Percentiles rank a stretch among this genome's conserved stretches.
phyloP scores from a whole-genome alignment of 2,888 invertebrate species.

The Cantharis rufa region DNA sequence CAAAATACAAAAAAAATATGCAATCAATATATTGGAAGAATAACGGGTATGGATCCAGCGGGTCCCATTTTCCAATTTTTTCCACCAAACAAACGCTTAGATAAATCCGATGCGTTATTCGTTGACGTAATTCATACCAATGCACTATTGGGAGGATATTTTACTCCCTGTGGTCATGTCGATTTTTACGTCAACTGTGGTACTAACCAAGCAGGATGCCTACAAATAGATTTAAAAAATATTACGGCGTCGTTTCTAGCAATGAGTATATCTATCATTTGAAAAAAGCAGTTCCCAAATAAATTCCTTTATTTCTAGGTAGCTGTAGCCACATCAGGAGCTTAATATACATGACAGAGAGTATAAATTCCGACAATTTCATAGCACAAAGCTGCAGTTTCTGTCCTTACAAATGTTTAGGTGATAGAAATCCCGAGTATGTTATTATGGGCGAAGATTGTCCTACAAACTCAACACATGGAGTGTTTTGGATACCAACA shows the following conservation, averaged over 20 bases:
- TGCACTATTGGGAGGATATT: neutral
- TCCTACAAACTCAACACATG: neutral
- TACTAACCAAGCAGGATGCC: conserved; percentile 1
- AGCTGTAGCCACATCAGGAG: neutral
- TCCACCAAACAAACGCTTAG: neutral
- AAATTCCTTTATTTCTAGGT: neutral
- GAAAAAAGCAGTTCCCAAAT: neutral
- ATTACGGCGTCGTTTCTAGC: neutral
- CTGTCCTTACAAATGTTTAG: neutral
- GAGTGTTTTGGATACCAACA: neutral
- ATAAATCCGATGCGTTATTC: conserved; percentile 2
- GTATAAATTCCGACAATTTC: neutral
- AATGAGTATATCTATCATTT: neutral
- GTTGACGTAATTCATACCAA: conserved; percentile 19
- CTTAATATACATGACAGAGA: neutral
- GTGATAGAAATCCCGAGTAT: neutral
- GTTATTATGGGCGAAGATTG: conserved; percentile 3
- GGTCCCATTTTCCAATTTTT: conserved; percentile 2
- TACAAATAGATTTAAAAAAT: neutral
- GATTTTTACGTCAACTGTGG: conserved; percentile 18
- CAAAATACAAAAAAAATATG: neutral
- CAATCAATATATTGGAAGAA: conserved; percentile 4
- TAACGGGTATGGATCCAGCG: conserved; percentile 14
- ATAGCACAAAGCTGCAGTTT: neutral
- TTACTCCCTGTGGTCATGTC: neutral